A percentile compares a stretch with the other conserved stretches of the same genome.
Evolutionary conservation across 2,113 vertebrate species (phyloP).

Genomic region (Halichoerus grypus): DNA sequence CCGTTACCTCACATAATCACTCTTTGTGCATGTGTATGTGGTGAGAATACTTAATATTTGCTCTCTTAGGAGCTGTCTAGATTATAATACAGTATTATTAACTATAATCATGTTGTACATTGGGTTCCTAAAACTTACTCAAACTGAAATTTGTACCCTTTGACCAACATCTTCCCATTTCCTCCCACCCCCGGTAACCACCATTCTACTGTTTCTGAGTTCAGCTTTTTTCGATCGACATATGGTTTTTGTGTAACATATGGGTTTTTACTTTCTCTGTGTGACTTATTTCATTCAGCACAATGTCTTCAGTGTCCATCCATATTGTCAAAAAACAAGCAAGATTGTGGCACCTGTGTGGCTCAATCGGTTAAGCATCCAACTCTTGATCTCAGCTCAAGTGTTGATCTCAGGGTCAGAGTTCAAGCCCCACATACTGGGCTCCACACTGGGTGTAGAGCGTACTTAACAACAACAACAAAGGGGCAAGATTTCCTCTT

Average conservation of each 20-base stretch:
- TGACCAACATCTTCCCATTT: neutral
- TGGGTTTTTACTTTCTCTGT: neutral
- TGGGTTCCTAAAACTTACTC: neutral
- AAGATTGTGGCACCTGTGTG: neutral
- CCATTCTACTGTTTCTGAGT: neutral
- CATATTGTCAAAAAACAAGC: neutral
- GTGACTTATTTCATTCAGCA: neutral
- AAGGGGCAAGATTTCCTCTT: neutral
- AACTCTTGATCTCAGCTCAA: neutral
- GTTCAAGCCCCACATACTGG: neutral
- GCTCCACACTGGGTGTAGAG: neutral
- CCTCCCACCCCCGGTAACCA: neutral
- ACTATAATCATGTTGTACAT: neutral
- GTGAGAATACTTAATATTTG: neutral
- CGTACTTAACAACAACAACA: neutral
- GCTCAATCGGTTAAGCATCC: neutral
- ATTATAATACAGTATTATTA: neutral
- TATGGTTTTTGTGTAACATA: neutral
- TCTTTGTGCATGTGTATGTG: neutral
- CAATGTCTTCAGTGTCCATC: neutral
- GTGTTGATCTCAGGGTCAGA: neutral
- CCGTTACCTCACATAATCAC: neutral
- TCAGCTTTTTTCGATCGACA: neutral
- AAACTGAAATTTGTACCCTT: neutral
- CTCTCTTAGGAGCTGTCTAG: neutral